Evolutionary conservation across 2,113 vertebrate genomes (phyloP).

Genomic region (Apteryx owenii): DNA sequence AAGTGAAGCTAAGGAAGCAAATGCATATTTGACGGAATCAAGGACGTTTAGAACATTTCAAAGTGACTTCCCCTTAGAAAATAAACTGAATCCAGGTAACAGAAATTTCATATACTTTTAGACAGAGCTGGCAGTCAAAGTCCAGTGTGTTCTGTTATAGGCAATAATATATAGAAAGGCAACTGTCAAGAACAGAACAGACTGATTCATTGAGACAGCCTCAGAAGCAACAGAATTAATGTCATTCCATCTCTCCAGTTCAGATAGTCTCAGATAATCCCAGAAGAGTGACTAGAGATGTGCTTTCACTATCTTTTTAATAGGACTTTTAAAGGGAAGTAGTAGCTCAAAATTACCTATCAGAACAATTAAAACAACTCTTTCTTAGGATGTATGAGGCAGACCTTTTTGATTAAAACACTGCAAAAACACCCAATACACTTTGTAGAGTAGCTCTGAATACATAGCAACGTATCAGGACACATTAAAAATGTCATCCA

Average conservation of each 20-base stretch:
- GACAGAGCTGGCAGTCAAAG: neutral
- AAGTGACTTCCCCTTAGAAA: neutral
- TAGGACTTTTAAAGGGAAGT: neutral
- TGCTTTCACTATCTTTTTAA: neutral
- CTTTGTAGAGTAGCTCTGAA: neutral
- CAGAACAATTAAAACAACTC: neutral
- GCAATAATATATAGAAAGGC: neutral
- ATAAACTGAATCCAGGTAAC: neutral
- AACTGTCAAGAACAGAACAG: neutral
- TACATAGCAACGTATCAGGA: neutral
- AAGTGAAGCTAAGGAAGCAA: neutral
- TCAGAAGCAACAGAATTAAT: neutral
- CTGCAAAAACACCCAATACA: neutral
- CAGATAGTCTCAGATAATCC: neutral
- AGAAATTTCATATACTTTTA: neutral
- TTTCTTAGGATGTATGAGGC: neutral
- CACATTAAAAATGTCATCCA: neutral
- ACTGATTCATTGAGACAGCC: neutral
- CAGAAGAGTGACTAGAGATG: neutral
- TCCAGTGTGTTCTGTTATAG: neutral
- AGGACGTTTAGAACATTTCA: neutral
- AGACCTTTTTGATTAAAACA: neutral
- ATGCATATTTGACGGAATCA: neutral
- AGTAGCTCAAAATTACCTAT: neutral
- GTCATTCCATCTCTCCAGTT: neutral